Base-by-base conservation (phyloP, 2,113 vertebrate genomes). In the Oncorhynchus tshawytscha region DNA sequence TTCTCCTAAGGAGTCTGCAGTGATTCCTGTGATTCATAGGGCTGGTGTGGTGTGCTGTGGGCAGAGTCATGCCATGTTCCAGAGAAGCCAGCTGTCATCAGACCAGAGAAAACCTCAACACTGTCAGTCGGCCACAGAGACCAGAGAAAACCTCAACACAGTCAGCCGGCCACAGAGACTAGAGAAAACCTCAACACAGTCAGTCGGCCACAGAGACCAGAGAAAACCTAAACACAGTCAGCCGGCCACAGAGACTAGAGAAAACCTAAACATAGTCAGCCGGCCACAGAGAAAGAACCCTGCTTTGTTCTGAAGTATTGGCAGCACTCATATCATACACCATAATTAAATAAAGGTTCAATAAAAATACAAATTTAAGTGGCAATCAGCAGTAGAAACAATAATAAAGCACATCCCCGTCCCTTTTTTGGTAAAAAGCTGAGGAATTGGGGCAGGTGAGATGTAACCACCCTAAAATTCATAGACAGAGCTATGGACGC, bases 61-160 rank as follows among this genome's bases (percentile, higher is more conserved):
- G 85, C 75, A 85, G 84, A 72, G 7, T 6, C 72, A 71, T 80
- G 82, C 88, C 87, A 80, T 79, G 84, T 86, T 86, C 67, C 74
- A 67, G 70, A 16, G 78, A 75, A 69, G 78, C 34, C 77, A 84
- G 78, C 88, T 89, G 90, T 91, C 91, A 91, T 88, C 91, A 15
- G 39, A 45, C 31, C 31, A n/a, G 77, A 70, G 70, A 70, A 49
- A 77, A 72, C 68, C 59, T 80, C 83, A 80, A 82, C 78, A 78
- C 62, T 25, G 69, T 54, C 49, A 16, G 45, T 67, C 18, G 4
- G 74, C 77, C 60, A 13, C 82, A 71, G 60, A 78, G 76, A 79
- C 31, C 31, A n/a, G 77, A 70, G 70, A 70, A 49, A 77, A 72
- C 68, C 59, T 80, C 25, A 27, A 27, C 25, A 27, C 25, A 2